phyloP scores from a whole-genome alignment of 2,797 vertebrate genomes.

The Etheostoma perlongum region DNA sequence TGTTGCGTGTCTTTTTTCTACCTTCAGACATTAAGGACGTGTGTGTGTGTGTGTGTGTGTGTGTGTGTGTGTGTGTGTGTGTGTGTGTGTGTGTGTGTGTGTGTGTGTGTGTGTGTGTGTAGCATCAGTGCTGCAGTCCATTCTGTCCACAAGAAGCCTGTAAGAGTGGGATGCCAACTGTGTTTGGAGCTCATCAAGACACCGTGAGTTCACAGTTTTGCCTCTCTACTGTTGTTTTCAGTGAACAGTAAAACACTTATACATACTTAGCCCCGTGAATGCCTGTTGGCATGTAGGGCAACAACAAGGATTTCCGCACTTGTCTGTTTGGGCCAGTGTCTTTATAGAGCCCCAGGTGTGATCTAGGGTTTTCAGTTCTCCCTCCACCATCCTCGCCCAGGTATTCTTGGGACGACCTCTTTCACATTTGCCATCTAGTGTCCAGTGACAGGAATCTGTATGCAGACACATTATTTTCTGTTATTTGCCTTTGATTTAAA shows the following conservation, averaged over 20 bases:
- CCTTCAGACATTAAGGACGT: neutral
- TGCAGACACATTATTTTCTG: neutral
- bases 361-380: no score
- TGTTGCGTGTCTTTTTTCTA: neutral
- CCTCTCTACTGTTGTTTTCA: neutral
- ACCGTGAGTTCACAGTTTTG: slow-evolving; percentile 87
- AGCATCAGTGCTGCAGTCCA: slow-evolving; percentile 96
- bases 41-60: no score
- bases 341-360: no score
- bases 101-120: slow-evolving; percentile 43
- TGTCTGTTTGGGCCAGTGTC: no score
- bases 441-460: neutral
- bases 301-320: no score
- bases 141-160: slow-evolving; percentile 95
- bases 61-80: no score
- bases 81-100: neutral
- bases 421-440: neutral
- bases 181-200: slow-evolving; percentile 92
- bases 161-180: slow-evolving; percentile 93
- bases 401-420: neutral
- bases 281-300: no score
- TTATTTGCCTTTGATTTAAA: neutral
- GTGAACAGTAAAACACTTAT: neutral
- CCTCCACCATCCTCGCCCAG: no score
- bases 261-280: no score